phyloP scores from a whole-genome alignment of 1,140 invertebrate species.

The Phymorhynchus buccinoides region DNA sequence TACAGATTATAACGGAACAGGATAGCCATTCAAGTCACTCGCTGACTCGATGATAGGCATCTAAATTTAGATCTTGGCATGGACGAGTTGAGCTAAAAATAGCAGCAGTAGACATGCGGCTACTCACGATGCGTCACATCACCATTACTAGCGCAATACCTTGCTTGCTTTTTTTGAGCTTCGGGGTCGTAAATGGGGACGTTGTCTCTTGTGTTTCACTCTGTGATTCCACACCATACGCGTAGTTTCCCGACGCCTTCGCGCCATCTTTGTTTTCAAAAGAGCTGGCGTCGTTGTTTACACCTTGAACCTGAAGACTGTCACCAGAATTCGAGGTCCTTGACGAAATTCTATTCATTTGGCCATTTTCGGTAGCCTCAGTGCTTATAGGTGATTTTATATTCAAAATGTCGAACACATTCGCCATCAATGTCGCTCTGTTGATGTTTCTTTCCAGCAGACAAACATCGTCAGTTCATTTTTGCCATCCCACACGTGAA shows the following conservation, averaged over 20 bases:
- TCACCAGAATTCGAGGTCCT: conserved; percentile 33
- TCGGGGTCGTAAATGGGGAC: conserved; percentile 46
- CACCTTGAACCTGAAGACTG: conserved; percentile 22
- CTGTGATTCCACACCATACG: conserved; percentile 28
- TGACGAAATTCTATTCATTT: conserved; percentile 26
- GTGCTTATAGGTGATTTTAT: conserved; percentile 14
- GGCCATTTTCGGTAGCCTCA: conserved; percentile 19
- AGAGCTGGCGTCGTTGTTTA: conserved; percentile 38
- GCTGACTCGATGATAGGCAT: neutral
- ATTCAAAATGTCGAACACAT: conserved; percentile 49
- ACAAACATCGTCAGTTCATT: conserved; percentile 11
- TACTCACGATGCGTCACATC: neutral
- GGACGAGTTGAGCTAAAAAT: conserved; percentile 4
- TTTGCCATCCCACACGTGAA: conserved; percentile 29
- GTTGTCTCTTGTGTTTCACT: conserved; percentile 22
- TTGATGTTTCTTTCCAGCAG: conserved; percentile 2
- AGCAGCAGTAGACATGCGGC: neutral
- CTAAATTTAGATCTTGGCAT: neutral
- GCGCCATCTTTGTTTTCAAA: conserved; percentile 54
- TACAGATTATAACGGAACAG: too few species aligned
- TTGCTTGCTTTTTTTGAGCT: conserved; percentile 42
- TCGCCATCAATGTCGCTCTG: conserved; percentile 42
- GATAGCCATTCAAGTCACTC: neutral
- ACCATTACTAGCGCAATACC: neutral
- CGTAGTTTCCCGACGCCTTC: conserved; percentile 42